These are phyloP conservation scores for Mesodorylaimus sp. DNA, from an alignment of 2,888 invertebrate genomes.

Conservation along the genomic window DNA sequence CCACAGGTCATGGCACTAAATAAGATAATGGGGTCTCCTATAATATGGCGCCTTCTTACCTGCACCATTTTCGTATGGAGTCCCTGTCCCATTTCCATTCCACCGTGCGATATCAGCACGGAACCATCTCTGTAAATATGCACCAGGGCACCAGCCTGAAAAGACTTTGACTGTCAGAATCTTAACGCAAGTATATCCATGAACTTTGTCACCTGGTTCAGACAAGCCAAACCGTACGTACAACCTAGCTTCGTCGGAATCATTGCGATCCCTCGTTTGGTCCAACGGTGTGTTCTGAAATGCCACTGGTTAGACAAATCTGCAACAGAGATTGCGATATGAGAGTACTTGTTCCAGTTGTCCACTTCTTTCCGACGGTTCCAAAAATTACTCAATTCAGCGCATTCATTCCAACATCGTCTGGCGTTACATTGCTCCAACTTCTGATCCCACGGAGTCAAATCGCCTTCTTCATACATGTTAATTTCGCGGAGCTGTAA, in stretches of 20 bases:
- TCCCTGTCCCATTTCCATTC: conserved; percentile 95
- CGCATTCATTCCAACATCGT: conserved; percentile 31
- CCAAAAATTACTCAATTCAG: conserved; percentile 22
- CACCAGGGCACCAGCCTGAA: conserved; percentile 56
- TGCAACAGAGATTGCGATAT: background rate
- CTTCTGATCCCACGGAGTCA: conserved; percentile 56
- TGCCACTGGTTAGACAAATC: background rate
- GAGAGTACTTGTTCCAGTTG: conserved; percentile 28
- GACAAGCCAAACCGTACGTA: conserved; percentile 24
- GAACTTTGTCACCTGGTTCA: conserved; percentile 25
- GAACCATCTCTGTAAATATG: conserved; percentile 59
- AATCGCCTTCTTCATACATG: conserved; percentile 56
- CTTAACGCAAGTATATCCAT: background rate
- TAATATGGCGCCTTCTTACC: too few species aligned
- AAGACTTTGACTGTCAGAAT: background rate
- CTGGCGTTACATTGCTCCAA: conserved; percentile 47
- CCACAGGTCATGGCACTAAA: too few species aligned
- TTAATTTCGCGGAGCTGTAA: conserved; percentile 46
- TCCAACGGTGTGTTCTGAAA: conserved; percentile 17
- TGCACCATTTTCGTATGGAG: conserved; percentile 87
- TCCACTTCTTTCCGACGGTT: conserved; percentile 21
- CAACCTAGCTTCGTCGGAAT: conserved; percentile 28
- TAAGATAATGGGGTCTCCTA: too few species aligned
- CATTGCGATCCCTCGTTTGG: conserved; percentile 23
- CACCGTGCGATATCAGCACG: conserved; percentile 60